These are phyloP conservation scores for Tipula unca DNA, from an alignment of 2,888 invertebrate species.

Conservation along the genomic window DNA sequence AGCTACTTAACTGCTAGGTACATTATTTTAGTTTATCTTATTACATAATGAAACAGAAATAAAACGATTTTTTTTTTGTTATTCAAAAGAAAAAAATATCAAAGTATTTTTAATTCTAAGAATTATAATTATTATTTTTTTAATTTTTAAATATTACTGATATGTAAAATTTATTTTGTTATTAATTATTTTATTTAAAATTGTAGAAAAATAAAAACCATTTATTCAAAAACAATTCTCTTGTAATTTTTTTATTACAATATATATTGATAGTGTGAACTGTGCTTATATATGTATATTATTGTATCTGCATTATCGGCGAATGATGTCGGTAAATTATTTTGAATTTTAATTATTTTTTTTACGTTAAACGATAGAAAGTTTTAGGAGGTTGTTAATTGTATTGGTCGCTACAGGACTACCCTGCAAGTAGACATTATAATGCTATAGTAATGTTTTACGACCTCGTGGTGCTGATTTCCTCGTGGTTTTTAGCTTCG, in stretches of 20 bases:
- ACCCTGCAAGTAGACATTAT: no score
- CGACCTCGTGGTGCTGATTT: no score
- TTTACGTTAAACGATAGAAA: no score
- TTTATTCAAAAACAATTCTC: background rate
- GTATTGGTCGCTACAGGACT: no score
- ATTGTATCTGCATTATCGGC: no score
- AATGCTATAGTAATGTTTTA: no score
- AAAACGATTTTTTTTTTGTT: background rate
- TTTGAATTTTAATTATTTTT: no score
- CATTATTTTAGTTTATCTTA: background rate
- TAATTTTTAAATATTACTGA: background rate
- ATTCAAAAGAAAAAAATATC: background rate
- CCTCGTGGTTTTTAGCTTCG: no score
- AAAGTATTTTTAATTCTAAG: conserved; percentile 19
- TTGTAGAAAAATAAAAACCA: background rate
- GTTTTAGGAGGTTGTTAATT: no score
- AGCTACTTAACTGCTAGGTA: background rate
- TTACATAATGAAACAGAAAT: background rate
- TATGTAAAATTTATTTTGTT: background rate
- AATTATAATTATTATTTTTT: conserved; percentile 17
- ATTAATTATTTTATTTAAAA: background rate
- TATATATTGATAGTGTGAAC: background rate
- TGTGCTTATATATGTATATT: no score
- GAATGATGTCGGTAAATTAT: no score
- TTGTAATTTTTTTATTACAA: background rate